Base-by-base conservation (phyloP, 2,797 vertebrate genomes). In the Myotis vivesi region DNA sequence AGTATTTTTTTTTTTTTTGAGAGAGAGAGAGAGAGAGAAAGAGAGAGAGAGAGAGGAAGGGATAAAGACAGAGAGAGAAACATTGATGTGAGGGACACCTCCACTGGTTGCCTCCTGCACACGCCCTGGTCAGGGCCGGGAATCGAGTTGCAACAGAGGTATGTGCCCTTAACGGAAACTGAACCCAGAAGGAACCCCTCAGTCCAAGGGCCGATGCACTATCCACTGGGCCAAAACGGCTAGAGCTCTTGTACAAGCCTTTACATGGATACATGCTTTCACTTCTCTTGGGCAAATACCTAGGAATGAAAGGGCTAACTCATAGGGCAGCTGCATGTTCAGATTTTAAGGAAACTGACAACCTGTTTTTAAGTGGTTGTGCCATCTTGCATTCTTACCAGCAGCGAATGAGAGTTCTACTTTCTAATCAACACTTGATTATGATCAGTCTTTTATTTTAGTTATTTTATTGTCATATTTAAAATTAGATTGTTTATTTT, bases 311-410 rank as follows among this genome's bases (percentile, higher is more conserved):
- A 81, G 25, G 22, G 8, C 16, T 69, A 5, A 15, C 41, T 28
- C 19, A 41, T 9, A 64, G 1, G 20, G 44, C 30, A 53, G 30
- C 3, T 44, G 1, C 33, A 72, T 30, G 44, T 71, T 91, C 88
- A 62, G 68, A 87, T 75, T 68, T 83, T 89, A 83, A 90, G 88
- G n/a, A 84, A 87, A 88, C 28, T 75, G 49, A 87, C 36, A 23
- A 57, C 68, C 20, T 55, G 36, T 81, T 81, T 81, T 20, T 22
- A 25, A 90, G 33, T 33, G 19, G 30, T 28, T 59, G 20, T 33
- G 55, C 64, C 57, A 69, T n/a, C 66, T 28, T 44, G 16, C 53
- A 81, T 38, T 89, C 30, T 36, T 53, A 75, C 9, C 23, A 59
- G 41, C 66, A 55, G 53, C 36, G 57, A 88, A 46, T 28, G 23